Percentiles rank a stretch among this genome's conserved stretches.
Conservation (phyloP, 2,113 vertebrate species). For the Lycaon pictus region DNA sequence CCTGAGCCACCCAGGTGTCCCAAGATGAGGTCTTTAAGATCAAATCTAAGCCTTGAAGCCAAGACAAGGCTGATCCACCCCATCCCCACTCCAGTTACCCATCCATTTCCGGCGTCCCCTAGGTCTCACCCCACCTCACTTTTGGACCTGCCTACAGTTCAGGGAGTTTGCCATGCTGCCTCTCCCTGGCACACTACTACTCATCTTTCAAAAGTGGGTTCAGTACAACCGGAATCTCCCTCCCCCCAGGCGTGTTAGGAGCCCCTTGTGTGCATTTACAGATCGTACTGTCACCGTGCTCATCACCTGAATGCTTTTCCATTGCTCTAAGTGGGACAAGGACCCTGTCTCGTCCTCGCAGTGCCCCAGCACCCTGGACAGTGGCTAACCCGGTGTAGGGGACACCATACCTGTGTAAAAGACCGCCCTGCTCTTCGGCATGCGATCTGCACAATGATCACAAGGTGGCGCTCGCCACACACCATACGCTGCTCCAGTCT, state of each 20-base stretch:
- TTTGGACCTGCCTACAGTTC: neutral
- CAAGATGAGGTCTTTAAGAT: neutral
- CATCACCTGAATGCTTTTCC: neutral
- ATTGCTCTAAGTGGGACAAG: neutral
- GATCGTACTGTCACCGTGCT: neutral
- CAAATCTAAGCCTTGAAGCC: neutral
- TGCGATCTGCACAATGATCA: neutral
- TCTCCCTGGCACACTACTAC: neutral
- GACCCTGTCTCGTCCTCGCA: too few relatives aligned
- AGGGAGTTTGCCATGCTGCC: neutral
- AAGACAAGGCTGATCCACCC: neutral
- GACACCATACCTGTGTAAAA: accelerated
- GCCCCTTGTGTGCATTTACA: neutral
- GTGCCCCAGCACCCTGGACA: neutral
- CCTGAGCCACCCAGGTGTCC: neutral
- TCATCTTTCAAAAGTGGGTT: neutral
- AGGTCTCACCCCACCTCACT: neutral
- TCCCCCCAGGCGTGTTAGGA: neutral
- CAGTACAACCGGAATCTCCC: neutral
- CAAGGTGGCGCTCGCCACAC: slow-evolving; percentile 63
- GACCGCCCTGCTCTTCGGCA: neutral
- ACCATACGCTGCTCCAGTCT: neutral
- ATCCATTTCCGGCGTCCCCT: neutral
- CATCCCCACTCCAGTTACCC: neutral
- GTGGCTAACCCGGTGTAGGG: accelerated